Percentiles rank a stretch among this genome's conserved stretches.
Conservation (phyloP, 2,888 invertebrate species). For the Calliopum simillimum region DNA sequence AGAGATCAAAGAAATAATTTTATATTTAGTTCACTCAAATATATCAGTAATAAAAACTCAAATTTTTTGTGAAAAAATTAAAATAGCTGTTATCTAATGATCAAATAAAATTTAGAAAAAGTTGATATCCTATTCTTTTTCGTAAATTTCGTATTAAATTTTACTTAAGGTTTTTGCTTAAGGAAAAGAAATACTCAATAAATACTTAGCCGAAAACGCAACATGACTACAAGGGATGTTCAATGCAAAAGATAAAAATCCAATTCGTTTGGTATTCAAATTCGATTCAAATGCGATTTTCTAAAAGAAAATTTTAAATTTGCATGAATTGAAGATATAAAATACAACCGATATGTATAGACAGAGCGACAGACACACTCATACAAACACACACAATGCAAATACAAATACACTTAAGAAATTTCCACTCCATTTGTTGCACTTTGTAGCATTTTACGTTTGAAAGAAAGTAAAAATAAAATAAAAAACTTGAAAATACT, state of each 20-base stretch:
- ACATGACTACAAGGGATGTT: background rate
- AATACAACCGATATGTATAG: background rate
- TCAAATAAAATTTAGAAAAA: no score
- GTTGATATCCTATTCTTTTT: no score
- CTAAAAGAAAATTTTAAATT: constrained; percentile 8
- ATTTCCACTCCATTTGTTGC: constrained; percentile 37
- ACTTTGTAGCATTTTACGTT: constrained; percentile 28
- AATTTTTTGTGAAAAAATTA: no score
- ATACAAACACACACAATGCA: background rate
- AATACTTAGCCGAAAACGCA: no score
- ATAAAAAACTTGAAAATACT: no score
- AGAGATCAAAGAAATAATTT: no score
- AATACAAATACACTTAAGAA: constrained; percentile 20
- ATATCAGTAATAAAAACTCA: no score
- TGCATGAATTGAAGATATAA: constrained; percentile 27
- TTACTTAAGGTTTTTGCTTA: no score
- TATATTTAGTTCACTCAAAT: no score
- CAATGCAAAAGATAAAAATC: background rate
- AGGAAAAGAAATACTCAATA: no score
- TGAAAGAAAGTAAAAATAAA: background rate
- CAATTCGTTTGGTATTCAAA: constrained; percentile 4
- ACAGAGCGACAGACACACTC: background rate
- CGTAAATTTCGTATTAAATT: no score
- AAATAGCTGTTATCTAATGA: no score
- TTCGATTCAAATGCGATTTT: constrained; percentile 15